A percentile compares a stretch with the other conserved stretches of the same genome.
Conservation (phyloP, 2,888 invertebrate genomes). For the Philonicus albiceps region DNA sequence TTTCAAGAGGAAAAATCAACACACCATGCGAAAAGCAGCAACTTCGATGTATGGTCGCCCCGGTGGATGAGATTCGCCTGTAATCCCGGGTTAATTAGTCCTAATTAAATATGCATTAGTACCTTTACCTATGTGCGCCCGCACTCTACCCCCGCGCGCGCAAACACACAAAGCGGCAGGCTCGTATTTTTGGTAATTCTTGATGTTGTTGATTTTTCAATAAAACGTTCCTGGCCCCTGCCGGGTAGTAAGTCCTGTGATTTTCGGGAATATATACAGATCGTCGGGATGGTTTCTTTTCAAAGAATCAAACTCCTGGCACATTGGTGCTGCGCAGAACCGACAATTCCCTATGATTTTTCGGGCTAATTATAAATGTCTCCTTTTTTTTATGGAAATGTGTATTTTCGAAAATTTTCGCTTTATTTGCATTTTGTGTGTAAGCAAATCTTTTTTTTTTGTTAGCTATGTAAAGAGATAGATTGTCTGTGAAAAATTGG, state of each 20-base stretch:
- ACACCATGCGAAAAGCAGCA: constrained; percentile 16
- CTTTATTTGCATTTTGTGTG: neutral
- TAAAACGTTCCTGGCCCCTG: neutral
- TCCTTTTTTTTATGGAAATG: neutral
- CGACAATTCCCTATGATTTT: neutral
- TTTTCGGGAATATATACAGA: neutral
- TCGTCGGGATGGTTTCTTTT: neutral
- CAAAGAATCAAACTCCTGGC: neutral
- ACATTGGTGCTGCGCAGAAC: neutral
- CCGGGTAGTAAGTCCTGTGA: neutral
- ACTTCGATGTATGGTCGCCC: constrained; percentile 17
- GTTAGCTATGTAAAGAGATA: too few species aligned
- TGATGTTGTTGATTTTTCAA: neutral
- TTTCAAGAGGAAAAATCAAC: constrained; percentile 39
- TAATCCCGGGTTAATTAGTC: constrained; percentile 54
- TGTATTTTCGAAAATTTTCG: neutral
- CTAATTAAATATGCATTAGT: constrained; percentile 56
- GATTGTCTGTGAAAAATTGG: too few species aligned
- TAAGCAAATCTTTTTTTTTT: neutral
- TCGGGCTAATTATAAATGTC: neutral
- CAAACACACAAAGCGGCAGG: neutral
- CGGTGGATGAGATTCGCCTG: constrained; percentile 32
- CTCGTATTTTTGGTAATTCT: neutral
- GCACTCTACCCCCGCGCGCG: neutral
- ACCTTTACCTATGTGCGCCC: constrained; percentile 6